Percentiles rank a stretch among this genome's conserved stretches.
Evolutionary conservation across 2,888 invertebrate genomes (phyloP).

Genomic region (Andrena trimmerana): DNA sequence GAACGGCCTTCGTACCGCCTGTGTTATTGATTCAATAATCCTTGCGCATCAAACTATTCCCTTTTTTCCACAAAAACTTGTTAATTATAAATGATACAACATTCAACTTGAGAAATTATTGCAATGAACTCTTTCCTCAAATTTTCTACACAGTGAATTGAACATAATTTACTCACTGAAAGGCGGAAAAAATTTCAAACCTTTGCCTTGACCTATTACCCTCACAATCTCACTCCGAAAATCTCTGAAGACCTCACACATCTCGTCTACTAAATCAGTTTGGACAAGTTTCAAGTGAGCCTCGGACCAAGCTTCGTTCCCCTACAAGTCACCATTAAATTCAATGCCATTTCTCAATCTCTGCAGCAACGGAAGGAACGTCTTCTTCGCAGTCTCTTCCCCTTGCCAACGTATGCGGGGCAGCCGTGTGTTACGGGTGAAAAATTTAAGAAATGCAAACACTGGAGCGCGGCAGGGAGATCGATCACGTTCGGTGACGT

Average conservation of each 20-base stretch:
- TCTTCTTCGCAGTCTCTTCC: background rate
- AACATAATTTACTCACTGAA: no score
- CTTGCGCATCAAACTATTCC: background rate
- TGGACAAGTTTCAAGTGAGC: no score
- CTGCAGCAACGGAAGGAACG: background rate
- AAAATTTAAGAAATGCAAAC: background rate
- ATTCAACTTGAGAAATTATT: background rate
- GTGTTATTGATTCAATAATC: slow-evolving; percentile 26
- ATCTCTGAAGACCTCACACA: no score
- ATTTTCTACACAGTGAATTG: no score
- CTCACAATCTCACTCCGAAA: no score
- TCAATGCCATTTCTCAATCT: slow-evolving; percentile 1
- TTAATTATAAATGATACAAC: background rate
- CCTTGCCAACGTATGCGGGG: background rate
- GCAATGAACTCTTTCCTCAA: background rate
- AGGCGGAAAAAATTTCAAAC: no score
- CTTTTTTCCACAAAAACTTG: background rate
- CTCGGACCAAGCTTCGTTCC: no score
- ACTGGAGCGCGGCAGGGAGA: background rate
- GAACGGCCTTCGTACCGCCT: slow-evolving; percentile 65
- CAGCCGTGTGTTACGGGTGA: background rate
- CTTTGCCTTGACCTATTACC: no score
- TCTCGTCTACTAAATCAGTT: no score
- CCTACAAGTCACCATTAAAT: background rate
- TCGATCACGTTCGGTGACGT: slow-evolving; percentile 9